Base-by-base conservation (phyloP, 2,113 vertebrate species). In the Aepyceros melampus region DNA sequence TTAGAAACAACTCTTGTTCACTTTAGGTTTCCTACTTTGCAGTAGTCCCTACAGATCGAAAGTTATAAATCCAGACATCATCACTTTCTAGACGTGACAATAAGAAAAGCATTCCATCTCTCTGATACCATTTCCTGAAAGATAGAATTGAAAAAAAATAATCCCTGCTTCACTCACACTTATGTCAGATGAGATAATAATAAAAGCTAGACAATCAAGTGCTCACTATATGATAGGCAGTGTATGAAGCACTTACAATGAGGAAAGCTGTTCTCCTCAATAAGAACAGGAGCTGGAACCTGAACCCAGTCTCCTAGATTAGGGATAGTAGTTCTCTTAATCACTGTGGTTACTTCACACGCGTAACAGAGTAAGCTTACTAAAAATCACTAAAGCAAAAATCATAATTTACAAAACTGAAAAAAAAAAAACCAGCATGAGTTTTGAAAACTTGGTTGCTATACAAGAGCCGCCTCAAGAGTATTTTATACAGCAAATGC, bases 381-480 rank as follows among this genome's bases (percentile, higher is more conserved):
- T 83, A 81, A 96, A 95, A 93, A 56, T n/a, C n/a, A 93, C 79
- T 58, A 49, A 90, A 33, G 36, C 87, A 51, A 87, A 93, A 92
- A 89, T 43, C 21, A 95, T 17, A 56, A 88, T n/a, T 76, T 43
- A 71, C 0, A 95, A 81, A 92, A 71, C 47, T 88, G 83, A 49
- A 78, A 60, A 40, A 82, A 40, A 85, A 62, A 76, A 36, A n/a
- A 64, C 2, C 7, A 27, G 31, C 74, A 60, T n/a, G 33, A 85
- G 27, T 91, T 91, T 89, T 27, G 3, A 97, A 95, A 94, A 92
- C 21, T 7, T 10, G 29, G 55, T 12, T 74, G 21, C 40, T 62
- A 11, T 79, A 45, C 8, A 62, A 25, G 62, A 83, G 76, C 29
- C 79, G 21, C n/a, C 14, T 40, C 79, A 56, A 93, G 21, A 55